phyloP scores from a whole-genome alignment of 2,113 vertebrate genomes.

The Upupa epops region DNA sequence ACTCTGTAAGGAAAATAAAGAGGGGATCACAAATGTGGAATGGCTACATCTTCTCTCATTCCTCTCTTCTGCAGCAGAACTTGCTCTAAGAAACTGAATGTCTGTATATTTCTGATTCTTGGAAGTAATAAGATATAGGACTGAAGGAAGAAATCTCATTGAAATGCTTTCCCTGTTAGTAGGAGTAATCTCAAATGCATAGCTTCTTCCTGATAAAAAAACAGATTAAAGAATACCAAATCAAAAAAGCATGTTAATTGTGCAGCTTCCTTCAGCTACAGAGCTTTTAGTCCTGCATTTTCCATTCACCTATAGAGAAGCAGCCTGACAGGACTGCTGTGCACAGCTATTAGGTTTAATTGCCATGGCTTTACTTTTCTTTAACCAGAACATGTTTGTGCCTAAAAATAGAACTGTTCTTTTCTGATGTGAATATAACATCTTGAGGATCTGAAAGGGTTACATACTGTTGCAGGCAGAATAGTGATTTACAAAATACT shows the following conservation, averaged over 20 bases:
- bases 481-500: not conserved
- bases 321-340: conserved; percentile 22
- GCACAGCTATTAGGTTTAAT: conserved; percentile 66
- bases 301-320: conserved; percentile 22
- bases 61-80: not conserved
- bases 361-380: conserved; percentile 61
- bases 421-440: conserved; percentile 57
- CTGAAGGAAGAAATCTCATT: not conserved
- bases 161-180: not conserved
- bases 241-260: not conserved
- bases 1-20: not conserved
- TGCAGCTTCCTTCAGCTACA: not conserved
- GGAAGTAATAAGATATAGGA: not conserved
- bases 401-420: conserved; percentile 71
- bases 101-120: not conserved
- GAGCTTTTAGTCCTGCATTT: conserved; percentile 36
- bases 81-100: not conserved
- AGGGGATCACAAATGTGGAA: not conserved
- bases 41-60: not conserved
- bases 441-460: conserved; percentile 25
- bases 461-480: not conserved
- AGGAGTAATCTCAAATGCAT: conserved; percentile 1
- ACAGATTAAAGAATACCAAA: not conserved
- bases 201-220: not conserved
- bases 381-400: conserved; percentile 42